phyloP scores from a whole-genome alignment of 2,113 vertebrate genomes.

The Cyprinodon tularosa region DNA sequence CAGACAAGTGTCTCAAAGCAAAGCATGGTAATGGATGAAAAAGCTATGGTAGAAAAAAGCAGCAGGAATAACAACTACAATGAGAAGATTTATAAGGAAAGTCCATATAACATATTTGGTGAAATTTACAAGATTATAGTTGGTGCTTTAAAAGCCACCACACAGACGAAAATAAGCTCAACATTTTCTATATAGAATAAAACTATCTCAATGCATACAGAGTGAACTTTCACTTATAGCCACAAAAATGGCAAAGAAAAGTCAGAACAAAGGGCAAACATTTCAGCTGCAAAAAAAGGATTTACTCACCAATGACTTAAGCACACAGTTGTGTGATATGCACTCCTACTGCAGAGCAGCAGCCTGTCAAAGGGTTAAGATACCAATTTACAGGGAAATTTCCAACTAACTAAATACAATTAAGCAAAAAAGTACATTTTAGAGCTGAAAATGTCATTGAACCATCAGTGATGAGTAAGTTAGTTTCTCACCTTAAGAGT shows the following conservation, averaged over 20 bases:
- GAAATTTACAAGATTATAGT: too few relatives aligned
- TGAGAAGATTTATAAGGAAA: background rate
- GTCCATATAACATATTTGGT: background rate
- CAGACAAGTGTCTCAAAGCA: background rate
- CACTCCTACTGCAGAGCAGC: background rate
- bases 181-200: background rate
- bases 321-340: background rate
- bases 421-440: background rate
- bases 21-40: background rate
- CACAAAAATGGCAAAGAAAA: background rate
- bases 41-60: background rate
- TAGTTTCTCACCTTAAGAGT: background rate
- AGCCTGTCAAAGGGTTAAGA: background rate
- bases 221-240: background rate
- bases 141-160: too few relatives aligned
- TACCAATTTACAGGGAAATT: background rate
- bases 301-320: conserved; percentile 15
- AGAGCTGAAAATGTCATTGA: background rate
- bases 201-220: too few relatives aligned
- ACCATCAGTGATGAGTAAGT: background rate
- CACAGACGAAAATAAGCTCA: background rate
- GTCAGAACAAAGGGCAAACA: background rate
- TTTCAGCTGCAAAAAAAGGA: background rate
- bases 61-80: too few relatives aligned
- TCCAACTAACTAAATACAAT: background rate